Evolutionary conservation across 1,140 invertebrate genomes (phyloP), one percentile per base, ranked within the genome.

Genomic region (Littorina saxatilis): DNA sequence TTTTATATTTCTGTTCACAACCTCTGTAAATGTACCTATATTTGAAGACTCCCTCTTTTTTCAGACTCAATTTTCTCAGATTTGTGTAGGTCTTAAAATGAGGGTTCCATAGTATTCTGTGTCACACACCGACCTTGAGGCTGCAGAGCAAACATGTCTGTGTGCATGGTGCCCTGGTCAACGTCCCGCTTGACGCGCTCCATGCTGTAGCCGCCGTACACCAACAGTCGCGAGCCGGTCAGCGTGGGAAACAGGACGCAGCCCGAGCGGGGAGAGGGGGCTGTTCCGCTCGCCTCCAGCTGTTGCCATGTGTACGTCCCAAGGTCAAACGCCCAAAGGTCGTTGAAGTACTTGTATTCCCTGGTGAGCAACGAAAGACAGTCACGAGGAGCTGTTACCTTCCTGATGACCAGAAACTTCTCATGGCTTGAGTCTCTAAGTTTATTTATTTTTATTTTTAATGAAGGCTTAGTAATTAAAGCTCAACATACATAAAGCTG

Each of bases 181-280:
- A 95, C 93, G 90, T 97, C 94, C 92, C 96, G 95, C 91, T 97
- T 95, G 81, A 96, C 87, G 91, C 94, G 94, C 88, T 96, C 94
- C 92, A 96, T 96, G 80, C 95, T 96, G 91, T 98, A 98, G 0
- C 97, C 97, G 15, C 97, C 97, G 94, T 96, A 97, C 52, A 98
- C 92, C 27, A 97, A 87, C 43, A 98, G 92, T 84, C 94, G 94
- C 0, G 94, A 94, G 29, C 83, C 82, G 90, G 96, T 95, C 9
- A 92, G 89, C 27, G 94, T 88, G 9, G 94, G 91, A 4, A 93
- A 93, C 92, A 96, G 94, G 75, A 96, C 94, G 90, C 95, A 96
- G 15, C 95, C 96, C 43, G 96, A 96, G 84, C 91, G 84, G 75
- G 90, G 87, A 15, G 80, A 73, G 66, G 91, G 85, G 13, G 82